Percentiles rank a stretch among this genome's conserved stretches.
phyloP scores from a whole-genome alignment of 1,140 invertebrate genomes.

The Yoshiicerus persimilis region DNA sequence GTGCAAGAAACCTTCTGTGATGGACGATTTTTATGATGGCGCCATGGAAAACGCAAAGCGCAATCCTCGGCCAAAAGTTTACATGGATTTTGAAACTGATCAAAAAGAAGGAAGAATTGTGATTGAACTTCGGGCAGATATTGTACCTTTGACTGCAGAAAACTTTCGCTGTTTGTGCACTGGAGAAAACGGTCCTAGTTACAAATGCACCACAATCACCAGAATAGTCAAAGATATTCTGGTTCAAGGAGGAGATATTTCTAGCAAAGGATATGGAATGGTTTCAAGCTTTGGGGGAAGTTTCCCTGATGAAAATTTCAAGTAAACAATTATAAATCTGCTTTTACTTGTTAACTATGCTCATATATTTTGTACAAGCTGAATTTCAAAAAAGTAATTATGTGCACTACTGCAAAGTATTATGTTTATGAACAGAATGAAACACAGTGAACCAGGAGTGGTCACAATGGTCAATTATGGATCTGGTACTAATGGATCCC shows the following conservation, averaged over 20 bases:
- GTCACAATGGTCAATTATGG: conserved; percentile 94
- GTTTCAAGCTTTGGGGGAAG: conserved; percentile 95
- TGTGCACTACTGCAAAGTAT: too few species aligned
- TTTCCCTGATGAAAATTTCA: conserved; percentile 93
- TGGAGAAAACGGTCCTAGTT: conserved; percentile 92
- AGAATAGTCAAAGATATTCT: conserved; percentile 92
- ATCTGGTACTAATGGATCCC: conserved; percentile 33
- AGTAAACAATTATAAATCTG: background rate
- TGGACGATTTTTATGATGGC: background rate
- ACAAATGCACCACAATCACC: conserved; percentile 84
- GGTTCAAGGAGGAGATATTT: conserved; percentile 96
- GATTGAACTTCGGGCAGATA: conserved; percentile 82
- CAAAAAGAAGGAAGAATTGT: conserved; percentile 79
- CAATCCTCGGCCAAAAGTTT: conserved; percentile 22
- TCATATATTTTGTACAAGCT: background rate
- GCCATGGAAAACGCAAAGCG: conserved; percentile 20
- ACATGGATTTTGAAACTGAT: conserved; percentile 50
- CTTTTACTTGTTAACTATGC: background rate
- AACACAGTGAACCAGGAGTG: conserved; percentile 81
- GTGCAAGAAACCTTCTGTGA: background rate
- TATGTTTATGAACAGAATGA: conserved; percentile 60
- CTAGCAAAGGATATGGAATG: conserved; percentile 77
- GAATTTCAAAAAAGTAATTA: background rate
- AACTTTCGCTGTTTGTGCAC: conserved; percentile 93
- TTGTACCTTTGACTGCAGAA: conserved; percentile 93